A percentile compares a stretch with the other conserved stretches of the same genome.
These are phyloP conservation scores for Abscondita cerata DNA, from an alignment of 2,888 invertebrate genomes.

Conservation along the genomic window DNA sequence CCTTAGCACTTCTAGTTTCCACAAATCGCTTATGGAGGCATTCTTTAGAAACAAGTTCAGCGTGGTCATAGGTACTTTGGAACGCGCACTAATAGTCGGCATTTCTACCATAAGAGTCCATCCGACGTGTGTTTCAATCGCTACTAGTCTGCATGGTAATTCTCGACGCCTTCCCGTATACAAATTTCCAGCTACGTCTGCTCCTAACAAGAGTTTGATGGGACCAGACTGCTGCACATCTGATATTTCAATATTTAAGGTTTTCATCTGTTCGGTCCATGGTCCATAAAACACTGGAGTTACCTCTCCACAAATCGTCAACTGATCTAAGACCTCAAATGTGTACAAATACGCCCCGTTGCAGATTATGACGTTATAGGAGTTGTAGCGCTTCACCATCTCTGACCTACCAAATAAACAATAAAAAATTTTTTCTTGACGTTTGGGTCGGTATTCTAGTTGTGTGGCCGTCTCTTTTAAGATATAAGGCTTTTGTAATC, in stretches of 20 bases:
- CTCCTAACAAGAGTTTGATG: no score
- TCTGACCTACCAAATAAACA: no score
- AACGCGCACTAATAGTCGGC: not conserved
- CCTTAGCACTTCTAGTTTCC: not conserved
- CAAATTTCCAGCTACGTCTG: no score
- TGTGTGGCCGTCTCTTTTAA: no score
- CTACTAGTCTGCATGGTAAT: no score
- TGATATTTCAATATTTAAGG: not conserved
- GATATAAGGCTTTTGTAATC: not conserved
- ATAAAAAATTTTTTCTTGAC: no score
- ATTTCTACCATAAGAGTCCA: not conserved
- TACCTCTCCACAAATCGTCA: not conserved
- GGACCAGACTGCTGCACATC: not conserved
- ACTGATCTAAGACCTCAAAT: not conserved
- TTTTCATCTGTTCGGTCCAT: not conserved
- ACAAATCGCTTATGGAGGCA: no score
- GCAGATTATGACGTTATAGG: not conserved
- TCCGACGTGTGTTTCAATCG: no score
- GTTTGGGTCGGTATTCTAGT: no score
- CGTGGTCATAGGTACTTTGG: not conserved
- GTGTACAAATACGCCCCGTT: not conserved
- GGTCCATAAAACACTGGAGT: no score
- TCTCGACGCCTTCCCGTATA: no score
- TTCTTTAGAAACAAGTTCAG: no score
- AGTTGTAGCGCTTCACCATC: not conserved